Percentiles rank a stretch among this genome's conserved stretches.
These are phyloP conservation scores for Drosophila novamexicana DNA, from an alignment of 1,140 invertebrate genomes.

Conservation along the genomic window DNA sequence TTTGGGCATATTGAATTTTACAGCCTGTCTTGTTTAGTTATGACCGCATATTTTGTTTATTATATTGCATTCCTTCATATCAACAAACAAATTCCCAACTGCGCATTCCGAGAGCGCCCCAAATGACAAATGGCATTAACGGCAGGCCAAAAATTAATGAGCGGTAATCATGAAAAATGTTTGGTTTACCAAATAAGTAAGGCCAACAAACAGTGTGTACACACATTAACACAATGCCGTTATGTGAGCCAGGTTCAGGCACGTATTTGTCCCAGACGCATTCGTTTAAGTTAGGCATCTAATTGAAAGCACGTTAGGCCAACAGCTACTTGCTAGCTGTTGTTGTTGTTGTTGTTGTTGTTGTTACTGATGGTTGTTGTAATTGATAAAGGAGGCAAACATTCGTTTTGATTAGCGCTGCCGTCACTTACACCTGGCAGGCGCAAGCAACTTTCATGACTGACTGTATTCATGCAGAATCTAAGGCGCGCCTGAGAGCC, in stretches of 20 bases:
- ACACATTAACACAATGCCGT: background rate
- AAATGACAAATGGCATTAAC: slow-evolving; percentile 56
- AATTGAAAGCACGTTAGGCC: slow-evolving; percentile 64
- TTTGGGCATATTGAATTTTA: background rate
- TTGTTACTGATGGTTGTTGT: slow-evolving; percentile 42
- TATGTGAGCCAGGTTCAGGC: slow-evolving; percentile 24
- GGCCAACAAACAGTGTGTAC: background rate
- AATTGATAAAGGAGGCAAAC: slow-evolving; percentile 63
- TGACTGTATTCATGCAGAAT: background rate
- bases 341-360: slow-evolving; percentile 20
- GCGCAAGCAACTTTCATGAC: background rate
- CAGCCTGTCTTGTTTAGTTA: background rate
- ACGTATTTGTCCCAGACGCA: slow-evolving; percentile 34
- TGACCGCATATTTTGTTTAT: background rate
- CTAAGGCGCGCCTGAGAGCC: background rate
- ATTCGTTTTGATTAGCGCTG: slow-evolving; percentile 64
- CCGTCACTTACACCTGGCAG: background rate
- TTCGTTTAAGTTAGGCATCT: slow-evolving; percentile 48
- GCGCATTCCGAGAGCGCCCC: background rate
- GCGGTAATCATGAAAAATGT: slow-evolving; percentile 68
- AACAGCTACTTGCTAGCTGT: background rate
- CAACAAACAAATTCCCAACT: slow-evolving; percentile 6
- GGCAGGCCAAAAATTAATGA: slow-evolving; percentile 58
- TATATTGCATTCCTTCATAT: background rate
- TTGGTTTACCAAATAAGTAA: slow-evolving; percentile 36